Evolutionary conservation across 2,888 invertebrate genomes (phyloP).

Genomic region (Exocentrus adspersus): DNA sequence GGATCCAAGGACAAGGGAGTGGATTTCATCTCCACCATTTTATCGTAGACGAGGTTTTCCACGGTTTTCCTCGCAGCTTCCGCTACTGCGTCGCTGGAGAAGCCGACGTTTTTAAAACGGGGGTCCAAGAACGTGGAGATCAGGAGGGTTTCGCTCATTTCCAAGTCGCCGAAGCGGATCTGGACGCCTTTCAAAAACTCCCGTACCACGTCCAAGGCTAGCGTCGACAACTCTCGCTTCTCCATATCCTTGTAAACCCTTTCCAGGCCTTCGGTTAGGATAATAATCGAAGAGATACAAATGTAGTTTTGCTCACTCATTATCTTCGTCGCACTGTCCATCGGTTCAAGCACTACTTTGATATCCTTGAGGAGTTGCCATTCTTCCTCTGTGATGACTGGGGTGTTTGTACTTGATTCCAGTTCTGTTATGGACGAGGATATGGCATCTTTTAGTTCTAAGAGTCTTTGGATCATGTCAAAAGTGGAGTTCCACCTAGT

Average conservation of each 20-base stretch:
- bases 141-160: background rate
- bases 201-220: background rate
- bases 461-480: slow-evolving; percentile 32
- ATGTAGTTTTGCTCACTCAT: slow-evolving; percentile 32
- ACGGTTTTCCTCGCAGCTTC: background rate
- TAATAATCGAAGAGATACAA: background rate
- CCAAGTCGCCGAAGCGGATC: background rate
- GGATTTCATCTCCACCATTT: background rate
- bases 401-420: slow-evolving; percentile 28
- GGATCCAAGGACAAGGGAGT: background rate
- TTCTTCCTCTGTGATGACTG: slow-evolving; percentile 29
- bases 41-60: background rate
- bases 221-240: background rate
- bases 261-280: background rate
- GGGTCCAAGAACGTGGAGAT: background rate
- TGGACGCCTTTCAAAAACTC: background rate
- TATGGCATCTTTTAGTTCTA: slow-evolving; percentile 31
- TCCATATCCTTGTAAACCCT: background rate
- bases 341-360: slow-evolving; percentile 32
- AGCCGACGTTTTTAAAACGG: background rate
- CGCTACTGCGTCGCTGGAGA: background rate
- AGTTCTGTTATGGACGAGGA: slow-evolving; percentile 16
- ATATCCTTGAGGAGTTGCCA: slow-evolving; percentile 36
- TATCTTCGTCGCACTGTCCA: slow-evolving; percentile 33
- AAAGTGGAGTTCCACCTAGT: slow-evolving; percentile 42